These are phyloP conservation scores for Eulemur macaco DNA, from an alignment of 2,113 vertebrate species.

Conservation along the genomic window DNA sequence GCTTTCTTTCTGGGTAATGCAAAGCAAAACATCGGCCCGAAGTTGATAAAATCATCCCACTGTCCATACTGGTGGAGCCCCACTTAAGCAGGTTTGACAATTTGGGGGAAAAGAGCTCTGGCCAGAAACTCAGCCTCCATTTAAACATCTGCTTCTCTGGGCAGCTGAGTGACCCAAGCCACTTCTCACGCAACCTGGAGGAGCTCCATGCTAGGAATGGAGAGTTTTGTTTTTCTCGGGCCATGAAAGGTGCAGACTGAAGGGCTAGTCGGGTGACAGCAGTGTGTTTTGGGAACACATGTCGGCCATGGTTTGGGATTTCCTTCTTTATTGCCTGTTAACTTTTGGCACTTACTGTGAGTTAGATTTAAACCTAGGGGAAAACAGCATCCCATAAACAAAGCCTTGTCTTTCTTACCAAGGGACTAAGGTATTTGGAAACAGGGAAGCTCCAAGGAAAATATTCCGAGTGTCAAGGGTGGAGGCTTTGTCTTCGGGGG, in stretches of 20 bases:
- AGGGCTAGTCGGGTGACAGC: neutral
- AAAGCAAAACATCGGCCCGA: accelerated
- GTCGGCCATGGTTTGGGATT: neutral
- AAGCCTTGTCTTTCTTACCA: neutral
- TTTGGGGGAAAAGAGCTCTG: neutral
- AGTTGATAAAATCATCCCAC: too few relatives aligned
- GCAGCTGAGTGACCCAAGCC: neutral
- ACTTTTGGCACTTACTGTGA: neutral
- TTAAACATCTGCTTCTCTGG: neutral
- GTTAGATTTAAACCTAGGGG: neutral
- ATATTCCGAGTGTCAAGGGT: neutral
- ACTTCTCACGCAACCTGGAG: neutral
- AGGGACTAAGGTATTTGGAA: neutral
- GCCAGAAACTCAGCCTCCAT: neutral
- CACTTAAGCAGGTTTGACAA: neutral
- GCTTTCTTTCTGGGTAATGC: too few relatives aligned
- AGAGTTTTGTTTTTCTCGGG: neutral
- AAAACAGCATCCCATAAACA: neutral
- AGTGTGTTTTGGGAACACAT: neutral
- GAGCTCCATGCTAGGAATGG: neutral
- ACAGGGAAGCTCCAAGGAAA: neutral
- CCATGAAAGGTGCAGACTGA: neutral
- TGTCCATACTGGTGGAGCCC: neutral
- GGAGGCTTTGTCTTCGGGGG: neutral
- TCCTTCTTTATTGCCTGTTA: neutral